Evolutionary conservation across 2,113 vertebrate species (phyloP).

Genomic region (Addax nasomaculatus): DNA sequence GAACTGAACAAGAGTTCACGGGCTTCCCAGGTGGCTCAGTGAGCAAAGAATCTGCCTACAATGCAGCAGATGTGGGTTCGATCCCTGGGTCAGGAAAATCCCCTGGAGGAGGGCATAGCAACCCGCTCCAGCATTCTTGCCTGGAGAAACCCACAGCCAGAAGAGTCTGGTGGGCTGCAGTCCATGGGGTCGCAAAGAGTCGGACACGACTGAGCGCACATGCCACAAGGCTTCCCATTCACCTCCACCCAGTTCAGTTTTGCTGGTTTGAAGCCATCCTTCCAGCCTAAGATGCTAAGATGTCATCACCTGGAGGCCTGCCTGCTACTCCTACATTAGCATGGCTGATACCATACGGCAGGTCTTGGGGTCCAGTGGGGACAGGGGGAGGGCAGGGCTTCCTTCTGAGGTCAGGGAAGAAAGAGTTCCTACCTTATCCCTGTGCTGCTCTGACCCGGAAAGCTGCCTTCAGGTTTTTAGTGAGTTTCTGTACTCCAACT

Average conservation of each 20-base stretch:
- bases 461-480: background rate
- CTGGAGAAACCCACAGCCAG: background rate
- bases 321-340: background rate
- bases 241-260: background rate
- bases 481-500: background rate
- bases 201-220: fast-evolving
- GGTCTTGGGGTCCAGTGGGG: background rate
- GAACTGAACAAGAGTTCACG: background rate
- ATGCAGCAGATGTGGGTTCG: background rate
- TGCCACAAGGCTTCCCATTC: background rate
- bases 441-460: background rate
- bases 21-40: background rate
- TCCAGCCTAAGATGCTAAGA: background rate
- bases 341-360: background rate
- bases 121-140: background rate
- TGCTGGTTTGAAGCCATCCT: background rate
- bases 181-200: background rate
- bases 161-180: background rate
- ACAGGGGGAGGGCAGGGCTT: background rate
- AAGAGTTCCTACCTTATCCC: background rate
- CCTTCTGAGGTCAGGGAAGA: background rate
- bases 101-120: background rate
- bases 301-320: background rate
- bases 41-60: background rate
- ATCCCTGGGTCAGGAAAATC: background rate